Evolutionary conservation across 2,113 vertebrate species (phyloP).

Genomic region (Origma solitaria): DNA sequence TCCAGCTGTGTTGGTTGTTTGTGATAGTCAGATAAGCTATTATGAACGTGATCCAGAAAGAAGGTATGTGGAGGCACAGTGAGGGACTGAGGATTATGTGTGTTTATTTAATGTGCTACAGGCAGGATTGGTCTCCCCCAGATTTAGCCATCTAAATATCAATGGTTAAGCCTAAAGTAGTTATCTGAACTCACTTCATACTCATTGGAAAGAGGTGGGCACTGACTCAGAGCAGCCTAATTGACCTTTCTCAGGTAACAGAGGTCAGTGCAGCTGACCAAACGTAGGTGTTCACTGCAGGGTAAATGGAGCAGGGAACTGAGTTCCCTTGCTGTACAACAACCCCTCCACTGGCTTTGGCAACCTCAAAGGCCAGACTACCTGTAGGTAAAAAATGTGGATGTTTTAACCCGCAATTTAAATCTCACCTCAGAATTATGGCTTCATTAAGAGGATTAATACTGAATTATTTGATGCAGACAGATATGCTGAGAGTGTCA

Average conservation of each 20-base stretch:
- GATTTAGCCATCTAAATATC: neutral
- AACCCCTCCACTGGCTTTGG: neutral
- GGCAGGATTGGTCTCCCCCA: neutral
- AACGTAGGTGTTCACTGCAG: neutral
- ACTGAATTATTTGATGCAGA: neutral
- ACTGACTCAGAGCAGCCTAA: neutral
- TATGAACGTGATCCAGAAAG: neutral
- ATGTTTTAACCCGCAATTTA: neutral
- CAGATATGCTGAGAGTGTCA: neutral
- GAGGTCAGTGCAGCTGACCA: neutral
- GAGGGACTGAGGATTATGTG: neutral
- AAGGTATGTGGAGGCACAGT: neutral
- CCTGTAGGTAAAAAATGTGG: neutral
- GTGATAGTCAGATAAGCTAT: neutral
- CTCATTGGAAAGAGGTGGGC: neutral
- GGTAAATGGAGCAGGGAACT: neutral
- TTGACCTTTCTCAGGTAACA: neutral
- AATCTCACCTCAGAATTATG: neutral
- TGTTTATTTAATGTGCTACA: neutral
- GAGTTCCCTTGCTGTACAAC: neutral
- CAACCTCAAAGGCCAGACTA: neutral
- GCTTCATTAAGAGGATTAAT: neutral
- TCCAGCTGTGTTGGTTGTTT: neutral
- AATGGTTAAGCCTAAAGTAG: neutral
- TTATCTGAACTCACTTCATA: neutral